Conservation (phyloP, 2,113 vertebrate species). For the Scomber scombrus region DNA sequence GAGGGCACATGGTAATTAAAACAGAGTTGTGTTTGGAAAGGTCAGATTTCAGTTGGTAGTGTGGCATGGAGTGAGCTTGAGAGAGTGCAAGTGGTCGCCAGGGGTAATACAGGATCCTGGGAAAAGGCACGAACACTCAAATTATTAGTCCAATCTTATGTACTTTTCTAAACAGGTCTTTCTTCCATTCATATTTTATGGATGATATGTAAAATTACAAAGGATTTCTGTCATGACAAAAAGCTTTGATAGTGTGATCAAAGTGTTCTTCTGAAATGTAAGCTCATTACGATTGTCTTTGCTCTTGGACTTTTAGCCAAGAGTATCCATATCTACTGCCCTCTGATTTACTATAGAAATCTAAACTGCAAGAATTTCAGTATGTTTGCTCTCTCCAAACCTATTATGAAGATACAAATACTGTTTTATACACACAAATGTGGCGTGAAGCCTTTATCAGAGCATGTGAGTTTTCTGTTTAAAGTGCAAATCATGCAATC, state of each 20-base stretch:
- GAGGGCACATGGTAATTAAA: slow-evolving; percentile 68
- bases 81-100: slow-evolving; percentile 4
- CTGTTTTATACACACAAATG: too few species aligned
- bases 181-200: neutral
- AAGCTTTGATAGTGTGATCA: slow-evolving; percentile 13
- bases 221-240: slow-evolving; percentile 2
- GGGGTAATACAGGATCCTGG: neutral
- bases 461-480: too few species aligned
- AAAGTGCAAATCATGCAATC: too few species aligned
- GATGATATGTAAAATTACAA: slow-evolving; percentile 10
- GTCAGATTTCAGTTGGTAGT: slow-evolving; percentile 38
- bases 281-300: neutral
- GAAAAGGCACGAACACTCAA: neutral
- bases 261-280: neutral
- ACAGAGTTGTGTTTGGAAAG: slow-evolving; percentile 55
- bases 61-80: slow-evolving; percentile 14
- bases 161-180: neutral
- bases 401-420: too few species aligned
- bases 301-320: slow-evolving; percentile 5
- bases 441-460: too few species aligned
- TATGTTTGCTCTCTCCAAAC: neutral
- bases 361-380: slow-evolving; percentile 5
- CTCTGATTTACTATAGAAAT: slow-evolving; percentile 3
- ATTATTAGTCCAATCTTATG: neutral
- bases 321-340: neutral